These are phyloP conservation scores for Coptodon rendalli DNA, from an alignment of 2,113 vertebrate genomes.

Conservation along the genomic window DNA sequence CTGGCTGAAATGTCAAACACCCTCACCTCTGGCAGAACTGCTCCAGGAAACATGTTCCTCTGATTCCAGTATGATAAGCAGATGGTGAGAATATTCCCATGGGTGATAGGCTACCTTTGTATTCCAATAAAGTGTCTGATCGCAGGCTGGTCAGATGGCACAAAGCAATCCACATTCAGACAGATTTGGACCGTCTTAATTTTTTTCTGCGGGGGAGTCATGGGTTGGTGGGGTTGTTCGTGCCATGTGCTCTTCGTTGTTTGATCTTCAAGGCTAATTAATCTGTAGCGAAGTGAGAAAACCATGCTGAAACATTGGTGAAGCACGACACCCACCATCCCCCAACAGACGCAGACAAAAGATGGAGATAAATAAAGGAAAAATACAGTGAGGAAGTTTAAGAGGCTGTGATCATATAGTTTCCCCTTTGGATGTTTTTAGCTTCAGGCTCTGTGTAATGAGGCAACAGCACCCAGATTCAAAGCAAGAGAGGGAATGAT, in stretches of 20 bases:
- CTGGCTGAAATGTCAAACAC: not conserved
- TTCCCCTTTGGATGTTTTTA: not conserved
- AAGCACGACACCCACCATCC: not conserved
- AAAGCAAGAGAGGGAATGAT: constrained; percentile 21
- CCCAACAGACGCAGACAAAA: not conserved
- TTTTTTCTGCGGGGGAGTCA: constrained; percentile 18
- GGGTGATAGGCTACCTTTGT: not conserved
- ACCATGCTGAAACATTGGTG: not conserved
- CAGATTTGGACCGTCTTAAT: constrained; percentile 34
- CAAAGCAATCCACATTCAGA: not conserved
- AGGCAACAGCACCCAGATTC: constrained; percentile 32
- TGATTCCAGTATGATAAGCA: not conserved
- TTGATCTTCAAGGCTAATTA: constrained; percentile 60
- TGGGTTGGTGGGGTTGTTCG: not conserved
- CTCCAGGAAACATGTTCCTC: not conserved
- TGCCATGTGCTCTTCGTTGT: constrained; percentile 5
- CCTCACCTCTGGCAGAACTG: not conserved
- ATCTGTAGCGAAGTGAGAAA: constrained; percentile 30
- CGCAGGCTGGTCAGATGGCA: not conserved
- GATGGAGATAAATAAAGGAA: not conserved
- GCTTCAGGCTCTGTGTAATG: constrained; percentile 15
- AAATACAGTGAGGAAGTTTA: not conserved
- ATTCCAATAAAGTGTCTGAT: not conserved
- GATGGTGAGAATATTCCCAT: constrained; percentile 2
- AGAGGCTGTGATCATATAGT: not conserved